Conservation (phyloP, 2,113 vertebrate species). For the Coptodon bakossiorum region DNA sequence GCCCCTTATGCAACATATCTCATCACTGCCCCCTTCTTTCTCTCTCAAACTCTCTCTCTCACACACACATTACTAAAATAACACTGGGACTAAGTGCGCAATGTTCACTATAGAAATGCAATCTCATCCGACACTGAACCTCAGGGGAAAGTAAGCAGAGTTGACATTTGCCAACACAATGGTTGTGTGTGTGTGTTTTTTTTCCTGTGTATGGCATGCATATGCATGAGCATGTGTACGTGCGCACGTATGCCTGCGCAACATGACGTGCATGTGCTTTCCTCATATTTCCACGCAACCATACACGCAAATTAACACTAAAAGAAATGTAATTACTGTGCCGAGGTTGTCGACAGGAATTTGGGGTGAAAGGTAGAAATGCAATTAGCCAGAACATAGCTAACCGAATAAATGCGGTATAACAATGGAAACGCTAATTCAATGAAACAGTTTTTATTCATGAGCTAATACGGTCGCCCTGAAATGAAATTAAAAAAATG, state of each 20-base stretch:
- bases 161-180: constrained; percentile 25
- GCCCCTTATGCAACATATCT: constrained; percentile 65
- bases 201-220: not conserved
- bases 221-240: not conserved
- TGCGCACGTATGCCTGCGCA: not conserved
- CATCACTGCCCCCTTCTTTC: constrained; percentile 26
- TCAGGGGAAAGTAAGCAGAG: constrained; percentile 15
- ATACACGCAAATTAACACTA: not conserved
- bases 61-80: not conserved
- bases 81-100: constrained; percentile 9
- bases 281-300: not conserved
- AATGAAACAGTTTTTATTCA: not conserved
- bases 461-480: not conserved
- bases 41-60: not conserved
- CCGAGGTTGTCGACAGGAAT: not conserved
- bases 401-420: not conserved
- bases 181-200: not conserved
- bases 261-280: not conserved
- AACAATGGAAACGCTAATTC: constrained; percentile 21
- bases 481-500: constrained; percentile 7
- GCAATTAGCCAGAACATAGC: constrained; percentile 23
- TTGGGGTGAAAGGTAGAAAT: not conserved
- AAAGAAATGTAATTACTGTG: constrained; percentile 18
- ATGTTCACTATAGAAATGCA: constrained; percentile 26
- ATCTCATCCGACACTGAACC: constrained; percentile 33